phyloP scores from a whole-genome alignment of 1,140 invertebrate genomes.

The Hylaeus volcanicus region DNA sequence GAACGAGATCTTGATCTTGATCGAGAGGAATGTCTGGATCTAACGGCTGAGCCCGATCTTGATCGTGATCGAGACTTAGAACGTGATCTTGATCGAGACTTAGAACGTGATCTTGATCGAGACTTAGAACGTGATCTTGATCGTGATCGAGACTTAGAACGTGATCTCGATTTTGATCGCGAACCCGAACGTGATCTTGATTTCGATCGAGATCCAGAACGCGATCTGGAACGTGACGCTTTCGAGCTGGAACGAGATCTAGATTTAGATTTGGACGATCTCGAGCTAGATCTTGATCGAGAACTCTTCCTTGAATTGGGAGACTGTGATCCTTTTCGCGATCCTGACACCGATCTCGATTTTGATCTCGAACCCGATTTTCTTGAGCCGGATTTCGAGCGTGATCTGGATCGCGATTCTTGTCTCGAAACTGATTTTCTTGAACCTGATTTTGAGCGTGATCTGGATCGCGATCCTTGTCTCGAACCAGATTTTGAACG shows the following conservation, averaged over 20 bases:
- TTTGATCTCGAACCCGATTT: conserved; percentile 60
- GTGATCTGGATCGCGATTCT: conserved; percentile 70
- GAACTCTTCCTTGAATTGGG: conserved; percentile 66
- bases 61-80: conserved; percentile 63
- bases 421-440: conserved; percentile 55
- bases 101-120: conserved; percentile 62
- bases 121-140: conserved; percentile 67
- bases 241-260: conserved; percentile 40
- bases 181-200: conserved; percentile 57
- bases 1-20: conserved; percentile 76
- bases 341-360: conserved; percentile 69
- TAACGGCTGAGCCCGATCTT: conserved; percentile 57
- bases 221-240: conserved; percentile 54
- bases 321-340: conserved; percentile 64
- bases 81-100: conserved; percentile 67
- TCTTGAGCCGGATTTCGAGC: conserved; percentile 65
- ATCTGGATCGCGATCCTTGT: conserved; percentile 66
- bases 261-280: conserved; percentile 49
- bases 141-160: conserved; percentile 65
- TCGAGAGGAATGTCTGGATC: conserved; percentile 69
- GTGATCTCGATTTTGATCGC: conserved; percentile 61
- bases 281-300: conserved; percentile 63
- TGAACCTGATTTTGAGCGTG: conserved; percentile 58
- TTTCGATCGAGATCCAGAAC: conserved; percentile 72
- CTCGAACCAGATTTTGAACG: conserved; percentile 65